These are phyloP conservation scores for Apostichopus parvimensis DNA, from an alignment of 35 echinoderm and acorn worm genomes.

Conservation along the genomic window DNA sequence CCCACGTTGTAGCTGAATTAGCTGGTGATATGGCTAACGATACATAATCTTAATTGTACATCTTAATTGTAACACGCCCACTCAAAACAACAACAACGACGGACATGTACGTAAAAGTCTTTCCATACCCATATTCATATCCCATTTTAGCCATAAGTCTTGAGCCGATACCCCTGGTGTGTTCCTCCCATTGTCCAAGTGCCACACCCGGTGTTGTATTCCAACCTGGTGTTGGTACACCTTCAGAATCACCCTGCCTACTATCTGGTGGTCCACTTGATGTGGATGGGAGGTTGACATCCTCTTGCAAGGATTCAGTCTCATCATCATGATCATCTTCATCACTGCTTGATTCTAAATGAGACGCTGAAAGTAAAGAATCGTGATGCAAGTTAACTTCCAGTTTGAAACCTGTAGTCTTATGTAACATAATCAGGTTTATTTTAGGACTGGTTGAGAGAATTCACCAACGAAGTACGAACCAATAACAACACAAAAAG, in stretches of 20 bases:
- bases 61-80: too few relatives aligned
- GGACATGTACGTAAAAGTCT: too few relatives aligned
- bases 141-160: constrained; percentile 98
- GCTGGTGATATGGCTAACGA: too few relatives aligned
- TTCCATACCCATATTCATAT: constrained; percentile 86
- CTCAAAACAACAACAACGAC: too few relatives aligned
- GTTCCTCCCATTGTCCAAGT: constrained; percentile 89
- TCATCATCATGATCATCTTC: constrained; percentile 50
- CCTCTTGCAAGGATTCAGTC: constrained; percentile 1
- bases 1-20: too few relatives aligned
- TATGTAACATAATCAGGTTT: too few relatives aligned
- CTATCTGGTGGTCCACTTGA: background rate
- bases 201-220: constrained; percentile 48
- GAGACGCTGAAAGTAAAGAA: background rate
- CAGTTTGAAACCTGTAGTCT: too few relatives aligned
- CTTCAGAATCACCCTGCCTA: constrained; percentile 19
- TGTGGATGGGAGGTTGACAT: constrained; percentile 24
- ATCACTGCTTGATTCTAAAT: constrained; percentile 31
- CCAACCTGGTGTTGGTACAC: constrained; percentile 60
- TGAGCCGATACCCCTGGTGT: constrained; percentile 94
- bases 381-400: too few relatives aligned
- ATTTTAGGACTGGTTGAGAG: too few relatives aligned
- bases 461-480: too few relatives aligned
- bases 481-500: too few relatives aligned
- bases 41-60: too few relatives aligned